These are phyloP conservation scores for Drosophila asahinai DNA, from an alignment of 1,140 invertebrate genomes.

Conservation along the genomic window DNA sequence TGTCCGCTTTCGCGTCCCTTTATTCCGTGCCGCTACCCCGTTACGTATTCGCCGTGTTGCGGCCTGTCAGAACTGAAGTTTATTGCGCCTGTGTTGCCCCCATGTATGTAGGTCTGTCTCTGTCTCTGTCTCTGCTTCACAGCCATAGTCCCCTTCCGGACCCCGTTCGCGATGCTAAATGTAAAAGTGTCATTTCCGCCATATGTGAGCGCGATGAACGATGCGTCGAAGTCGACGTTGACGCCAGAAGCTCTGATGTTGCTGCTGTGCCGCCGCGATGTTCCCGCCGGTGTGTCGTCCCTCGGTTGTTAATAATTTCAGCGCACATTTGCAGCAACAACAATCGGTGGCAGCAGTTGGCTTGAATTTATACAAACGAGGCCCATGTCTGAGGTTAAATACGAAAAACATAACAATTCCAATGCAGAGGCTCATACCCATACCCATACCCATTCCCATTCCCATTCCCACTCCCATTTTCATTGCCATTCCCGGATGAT, in stretches of 20 bases:
- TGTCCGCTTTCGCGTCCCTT: constrained; percentile 42
- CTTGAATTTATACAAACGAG: constrained; percentile 78
- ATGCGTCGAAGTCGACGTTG: constrained; percentile 69
- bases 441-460: constrained; percentile 16
- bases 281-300: constrained; percentile 28
- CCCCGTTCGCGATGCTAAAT: constrained; percentile 56
- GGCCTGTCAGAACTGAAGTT: constrained; percentile 80
- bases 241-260: constrained; percentile 27
- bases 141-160: constrained; percentile 19
- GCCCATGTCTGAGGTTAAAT: constrained; percentile 82
- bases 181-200: constrained; percentile 82
- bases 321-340: constrained; percentile 65
- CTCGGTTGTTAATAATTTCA: constrained; percentile 73
- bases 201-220: constrained; percentile 81
- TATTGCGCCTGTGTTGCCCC: constrained; percentile 74
- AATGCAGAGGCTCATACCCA: constrained; percentile 41
- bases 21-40: neutral
- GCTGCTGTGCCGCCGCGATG: constrained; percentile 20
- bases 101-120: constrained; percentile 38
- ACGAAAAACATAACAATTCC: constrained; percentile 79
- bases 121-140: neutral
- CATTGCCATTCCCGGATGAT: constrained; percentile 40
- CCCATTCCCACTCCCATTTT: neutral
- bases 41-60: constrained; percentile 67
- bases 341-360: constrained; percentile 51